Percentiles rank a stretch among this genome's conserved stretches.
These are phyloP conservation scores for Lates japonicus DNA, from an alignment of 2,797 vertebrate genomes.

Conservation along the genomic window DNA sequence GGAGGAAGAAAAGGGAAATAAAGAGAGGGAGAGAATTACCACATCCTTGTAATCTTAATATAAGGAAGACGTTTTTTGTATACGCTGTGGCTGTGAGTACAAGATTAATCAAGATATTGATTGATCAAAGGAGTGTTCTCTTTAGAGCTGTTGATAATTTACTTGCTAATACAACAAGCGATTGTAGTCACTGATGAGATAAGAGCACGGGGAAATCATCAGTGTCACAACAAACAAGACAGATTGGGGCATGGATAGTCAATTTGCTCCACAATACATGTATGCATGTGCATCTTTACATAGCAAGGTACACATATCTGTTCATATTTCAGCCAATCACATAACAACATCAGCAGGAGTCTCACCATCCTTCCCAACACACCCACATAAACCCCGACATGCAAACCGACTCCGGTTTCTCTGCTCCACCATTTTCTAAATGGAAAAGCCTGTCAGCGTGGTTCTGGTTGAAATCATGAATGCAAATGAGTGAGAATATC, in stretches of 20 bases:
- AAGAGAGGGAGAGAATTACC: neutral
- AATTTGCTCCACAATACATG: neutral
- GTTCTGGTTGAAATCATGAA: slow-evolving; percentile 46
- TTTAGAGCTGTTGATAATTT: slow-evolving; percentile 42
- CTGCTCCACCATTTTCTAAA: slow-evolving; percentile 44
- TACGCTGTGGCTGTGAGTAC: neutral
- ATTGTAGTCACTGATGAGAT: slow-evolving; percentile 54
- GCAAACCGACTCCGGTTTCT: slow-evolving; percentile 6
- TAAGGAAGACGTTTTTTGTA: neutral
- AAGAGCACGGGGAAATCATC: slow-evolving; percentile 36
- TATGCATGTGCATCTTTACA: neutral
- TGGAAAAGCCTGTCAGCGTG: slow-evolving; percentile 51
- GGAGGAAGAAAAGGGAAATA: neutral
- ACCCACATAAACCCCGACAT: slow-evolving; percentile 14
- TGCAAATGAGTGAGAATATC: slow-evolving; percentile 46
- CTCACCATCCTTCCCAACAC: slow-evolving; percentile 24
- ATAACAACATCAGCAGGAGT: slow-evolving; percentile 41
- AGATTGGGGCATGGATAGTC: slow-evolving; percentile 1
- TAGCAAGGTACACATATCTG: neutral
- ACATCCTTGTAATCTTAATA: neutral
- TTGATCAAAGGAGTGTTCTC: slow-evolving; percentile 30
- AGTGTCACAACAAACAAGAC: slow-evolving; percentile 33
- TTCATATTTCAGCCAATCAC: slow-evolving; percentile 42
- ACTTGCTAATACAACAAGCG: slow-evolving; percentile 42
- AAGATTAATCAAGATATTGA: slow-evolving; percentile 24